Evolutionary conservation across 64 coral and sea anemone species (phyloP).

Genomic region (Stylophora pistillata): DNA sequence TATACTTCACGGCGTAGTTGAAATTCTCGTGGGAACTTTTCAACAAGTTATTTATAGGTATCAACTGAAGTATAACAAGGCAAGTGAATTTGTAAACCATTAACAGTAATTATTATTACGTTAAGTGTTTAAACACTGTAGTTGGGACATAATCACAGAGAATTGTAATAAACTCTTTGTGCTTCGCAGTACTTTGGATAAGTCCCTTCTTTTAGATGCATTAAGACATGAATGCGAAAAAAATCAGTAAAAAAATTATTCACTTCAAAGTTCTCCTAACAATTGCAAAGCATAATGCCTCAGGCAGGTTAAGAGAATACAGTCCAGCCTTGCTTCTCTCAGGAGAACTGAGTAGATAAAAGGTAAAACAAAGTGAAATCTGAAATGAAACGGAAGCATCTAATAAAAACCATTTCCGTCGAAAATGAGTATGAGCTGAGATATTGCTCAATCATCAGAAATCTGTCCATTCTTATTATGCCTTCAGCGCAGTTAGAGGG

Average conservation of each 20-base stretch:
- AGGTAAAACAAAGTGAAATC: too few species aligned
- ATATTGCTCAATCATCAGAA: too few species aligned
- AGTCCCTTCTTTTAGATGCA: neutral
- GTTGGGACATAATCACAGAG: neutral
- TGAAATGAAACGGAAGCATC: too few species aligned
- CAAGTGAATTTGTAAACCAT: neutral
- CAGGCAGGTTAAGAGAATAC: neutral
- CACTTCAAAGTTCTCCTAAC: neutral
- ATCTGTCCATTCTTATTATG: too few species aligned
- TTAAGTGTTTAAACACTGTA: slow-evolving; percentile 6
- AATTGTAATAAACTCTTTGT: neutral
- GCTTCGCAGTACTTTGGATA: neutral
- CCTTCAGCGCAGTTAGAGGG: too few species aligned
- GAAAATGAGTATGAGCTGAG: too few species aligned
- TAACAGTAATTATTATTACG: slow-evolving; percentile 18
- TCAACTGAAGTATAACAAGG: slow-evolving; percentile 12
- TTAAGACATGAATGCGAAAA: neutral
- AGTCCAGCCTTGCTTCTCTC: neutral
- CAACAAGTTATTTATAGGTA: slow-evolving; percentile 33
- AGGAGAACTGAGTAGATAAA: too few species aligned
- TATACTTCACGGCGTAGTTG: slow-evolving; percentile 32
- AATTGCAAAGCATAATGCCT: neutral
- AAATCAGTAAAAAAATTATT: neutral
- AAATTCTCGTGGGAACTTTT: slow-evolving; percentile 52
- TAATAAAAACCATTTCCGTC: too few species aligned